Conservation (phyloP, 2,113 vertebrate species). For the Sinocyclocheilus grahami region DNA sequence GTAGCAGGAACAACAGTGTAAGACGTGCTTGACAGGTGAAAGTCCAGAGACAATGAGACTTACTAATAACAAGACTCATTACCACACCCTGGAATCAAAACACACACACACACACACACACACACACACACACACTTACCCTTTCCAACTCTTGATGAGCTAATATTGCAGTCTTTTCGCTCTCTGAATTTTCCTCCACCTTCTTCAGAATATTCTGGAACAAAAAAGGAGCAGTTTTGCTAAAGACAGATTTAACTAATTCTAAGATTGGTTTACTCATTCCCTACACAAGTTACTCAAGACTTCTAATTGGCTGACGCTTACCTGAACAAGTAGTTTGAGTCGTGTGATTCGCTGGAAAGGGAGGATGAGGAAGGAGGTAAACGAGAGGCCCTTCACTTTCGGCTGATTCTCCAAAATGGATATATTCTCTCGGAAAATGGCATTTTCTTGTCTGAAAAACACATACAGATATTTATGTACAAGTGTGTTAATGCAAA, state of each 20-base stretch:
- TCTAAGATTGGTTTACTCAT: not conserved
- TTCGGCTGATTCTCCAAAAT: slow-evolving; percentile 86
- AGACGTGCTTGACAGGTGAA: slow-evolving; percentile 30
- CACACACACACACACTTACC: slow-evolving; percentile 71
- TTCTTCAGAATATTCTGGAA: slow-evolving; percentile 92
- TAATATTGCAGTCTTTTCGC: slow-evolving; percentile 84
- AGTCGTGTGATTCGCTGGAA: slow-evolving; percentile 98
- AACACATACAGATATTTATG: slow-evolving; percentile 37
- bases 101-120: slow-evolving; percentile 23
- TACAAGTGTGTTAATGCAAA: not conserved
- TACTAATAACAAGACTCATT: not conserved
- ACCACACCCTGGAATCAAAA: slow-evolving; percentile 25
- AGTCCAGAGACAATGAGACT: slow-evolving; percentile 15
- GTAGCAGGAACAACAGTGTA: not conserved
- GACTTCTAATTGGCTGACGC: slow-evolving; percentile 32
- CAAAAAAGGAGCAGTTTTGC: slow-evolving; percentile 24
- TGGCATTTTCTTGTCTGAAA: slow-evolving; percentile 87
- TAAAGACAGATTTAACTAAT: not conserved
- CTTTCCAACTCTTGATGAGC: slow-evolving; percentile 90
- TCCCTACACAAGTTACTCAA: not conserved
- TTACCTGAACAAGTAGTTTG: slow-evolving; percentile 92
- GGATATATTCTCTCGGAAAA: slow-evolving; percentile 86
- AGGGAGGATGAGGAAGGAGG: slow-evolving; percentile 94
- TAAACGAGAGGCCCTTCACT: slow-evolving; percentile 90
- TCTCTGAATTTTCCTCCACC: slow-evolving; percentile 87